Percentiles rank a stretch among this genome's conserved stretches.
phyloP scores from a whole-genome alignment of 2,113 vertebrate species.

The Chaetodon auriga region DNA sequence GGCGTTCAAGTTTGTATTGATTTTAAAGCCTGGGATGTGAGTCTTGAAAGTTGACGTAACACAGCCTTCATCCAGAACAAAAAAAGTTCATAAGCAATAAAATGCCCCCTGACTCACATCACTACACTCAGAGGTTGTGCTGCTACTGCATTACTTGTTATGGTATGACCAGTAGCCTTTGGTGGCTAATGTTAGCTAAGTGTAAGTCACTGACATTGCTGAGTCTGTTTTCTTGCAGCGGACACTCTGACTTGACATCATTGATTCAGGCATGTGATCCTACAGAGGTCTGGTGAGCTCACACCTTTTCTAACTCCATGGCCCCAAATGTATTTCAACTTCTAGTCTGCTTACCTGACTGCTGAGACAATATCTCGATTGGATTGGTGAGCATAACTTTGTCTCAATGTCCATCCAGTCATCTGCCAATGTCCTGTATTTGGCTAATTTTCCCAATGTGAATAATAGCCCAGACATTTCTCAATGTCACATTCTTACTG shows the following conservation, averaged over 20 bases:
- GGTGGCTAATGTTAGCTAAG: background rate
- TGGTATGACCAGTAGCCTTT: background rate
- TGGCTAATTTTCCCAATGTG: background rate
- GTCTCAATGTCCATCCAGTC: background rate
- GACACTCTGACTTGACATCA: too few species aligned
- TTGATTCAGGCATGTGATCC: too few species aligned
- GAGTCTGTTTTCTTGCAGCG: background rate
- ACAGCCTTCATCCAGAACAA: background rate
- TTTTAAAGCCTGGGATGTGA: background rate
- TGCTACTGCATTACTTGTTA: background rate
- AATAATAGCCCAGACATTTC: background rate
- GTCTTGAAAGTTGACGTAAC: background rate
- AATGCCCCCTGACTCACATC: background rate
- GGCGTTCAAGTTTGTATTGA: background rate
- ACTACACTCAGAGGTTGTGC: background rate
- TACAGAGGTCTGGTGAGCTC: too few species aligned
- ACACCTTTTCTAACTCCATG: too few species aligned
- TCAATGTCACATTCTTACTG: background rate
- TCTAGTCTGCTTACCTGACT: background rate
- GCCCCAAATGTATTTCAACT: too few species aligned
- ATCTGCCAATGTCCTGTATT: background rate
- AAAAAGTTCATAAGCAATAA: too few species aligned
- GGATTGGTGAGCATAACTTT: background rate
- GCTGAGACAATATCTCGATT: conserved; percentile 7
- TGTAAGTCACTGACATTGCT: too few species aligned